A percentile compares a stretch with the other conserved stretches of the same genome.
Conservation (phyloP, 1,140 invertebrate genomes). For the Trinorchestia longiramus region DNA sequence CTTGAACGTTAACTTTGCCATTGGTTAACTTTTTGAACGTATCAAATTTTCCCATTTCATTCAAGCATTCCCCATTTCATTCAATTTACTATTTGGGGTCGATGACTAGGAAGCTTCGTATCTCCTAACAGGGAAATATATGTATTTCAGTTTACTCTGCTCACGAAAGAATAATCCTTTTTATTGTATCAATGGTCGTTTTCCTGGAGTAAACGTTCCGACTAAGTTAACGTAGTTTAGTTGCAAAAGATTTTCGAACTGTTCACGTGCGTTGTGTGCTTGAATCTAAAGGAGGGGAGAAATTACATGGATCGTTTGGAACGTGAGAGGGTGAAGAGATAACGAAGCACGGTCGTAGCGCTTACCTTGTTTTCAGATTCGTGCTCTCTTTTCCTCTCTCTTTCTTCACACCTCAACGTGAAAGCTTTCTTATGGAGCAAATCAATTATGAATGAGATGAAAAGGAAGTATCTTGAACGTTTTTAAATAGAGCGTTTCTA, state of each 20-base stretch:
- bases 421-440: neutral
- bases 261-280: neutral
- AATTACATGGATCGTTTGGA: neutral
- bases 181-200: neutral
- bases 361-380: neutral
- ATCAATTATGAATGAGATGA: neutral
- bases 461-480: neutral
- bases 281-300: neutral
- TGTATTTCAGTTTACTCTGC: too few species aligned
- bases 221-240: neutral
- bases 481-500: neutral
- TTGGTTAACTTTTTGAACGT: too few species aligned
- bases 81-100: too few species aligned
- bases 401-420: neutral
- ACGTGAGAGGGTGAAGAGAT: neutral
- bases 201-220: neutral
- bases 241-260: neutral
- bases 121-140: too few species aligned
- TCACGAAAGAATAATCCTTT: too few species aligned
- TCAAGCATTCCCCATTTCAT: too few species aligned
- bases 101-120: too few species aligned
- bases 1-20: too few species aligned
- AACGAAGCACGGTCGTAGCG: neutral
- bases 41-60: too few species aligned
- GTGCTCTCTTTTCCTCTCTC: neutral